A percentile compares a stretch with the other conserved stretches of the same genome.
These are phyloP conservation scores for Scolopax rusticola DNA, from an alignment of 2,797 vertebrate species.

Conservation along the genomic window DNA sequence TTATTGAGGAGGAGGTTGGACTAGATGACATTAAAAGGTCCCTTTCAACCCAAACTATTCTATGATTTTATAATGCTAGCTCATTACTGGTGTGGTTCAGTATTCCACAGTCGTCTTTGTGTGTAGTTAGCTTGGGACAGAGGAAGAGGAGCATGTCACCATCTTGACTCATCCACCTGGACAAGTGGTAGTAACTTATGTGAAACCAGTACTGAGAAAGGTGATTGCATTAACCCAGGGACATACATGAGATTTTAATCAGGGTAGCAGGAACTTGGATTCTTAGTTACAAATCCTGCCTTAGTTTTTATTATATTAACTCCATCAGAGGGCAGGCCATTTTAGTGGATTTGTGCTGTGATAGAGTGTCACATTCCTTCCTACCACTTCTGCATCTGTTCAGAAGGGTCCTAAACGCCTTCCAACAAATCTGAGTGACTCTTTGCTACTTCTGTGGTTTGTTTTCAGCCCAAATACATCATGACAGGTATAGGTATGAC, in stretches of 20 bases:
- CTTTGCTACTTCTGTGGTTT: not conserved
- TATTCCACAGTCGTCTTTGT: not conserved
- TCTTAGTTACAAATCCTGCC: not conserved
- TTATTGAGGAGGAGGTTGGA: not conserved
- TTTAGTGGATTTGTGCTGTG: not conserved
- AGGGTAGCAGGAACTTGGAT: not conserved
- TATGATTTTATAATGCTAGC: not conserved
- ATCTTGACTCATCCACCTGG: not conserved
- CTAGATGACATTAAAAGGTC: not conserved
- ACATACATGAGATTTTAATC: not conserved
- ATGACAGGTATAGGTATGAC: not conserved
- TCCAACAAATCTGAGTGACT: not conserved
- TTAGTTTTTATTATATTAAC: not conserved
- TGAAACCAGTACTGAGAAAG: not conserved
- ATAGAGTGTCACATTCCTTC: not conserved
- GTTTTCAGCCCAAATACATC: not conserved
- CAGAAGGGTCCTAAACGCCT: not conserved
- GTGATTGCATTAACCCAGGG: not conserved
- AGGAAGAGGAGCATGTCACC: not conserved
- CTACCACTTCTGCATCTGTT: not conserved
- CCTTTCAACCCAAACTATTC: not conserved
- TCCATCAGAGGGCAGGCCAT: rapidly evolving
- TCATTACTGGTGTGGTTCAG: not conserved
- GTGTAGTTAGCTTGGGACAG: not conserved
- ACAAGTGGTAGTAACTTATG: not conserved